Base-by-base conservation (phyloP, 2,888 invertebrate genomes). In the Belgica antarctica region DNA sequence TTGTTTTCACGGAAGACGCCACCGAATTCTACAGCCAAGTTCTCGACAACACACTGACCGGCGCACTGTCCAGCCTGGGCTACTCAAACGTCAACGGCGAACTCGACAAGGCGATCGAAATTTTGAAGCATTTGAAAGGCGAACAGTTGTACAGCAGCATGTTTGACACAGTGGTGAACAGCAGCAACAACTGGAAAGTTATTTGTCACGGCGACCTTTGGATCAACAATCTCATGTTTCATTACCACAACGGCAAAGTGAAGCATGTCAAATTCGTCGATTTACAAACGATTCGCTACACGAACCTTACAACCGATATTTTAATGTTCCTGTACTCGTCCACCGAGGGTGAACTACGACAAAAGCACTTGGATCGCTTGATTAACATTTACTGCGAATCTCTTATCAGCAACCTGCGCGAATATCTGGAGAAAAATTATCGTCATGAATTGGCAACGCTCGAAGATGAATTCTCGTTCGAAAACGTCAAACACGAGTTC, bases 151-250 rank as follows among this genome's bases (percentile, higher is more conserved):
- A 28, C 24, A 15, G 24, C 1, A 70, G 59, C n/a, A 70, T 70
- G 70, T 27, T 10, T 19, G 15, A 61, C 12, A 15, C 34, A 10
- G 46, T 70, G 2, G 19, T 15, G 5, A 41, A 46, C 12, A 61
- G 17, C 15, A 59, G 46, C 24, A 22, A 61, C 4, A 36, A 10
- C 12, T 46, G 62, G 62, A 70, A 46, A 61, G 77, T 80, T 1
- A 73, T 80, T 66, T 77, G 77, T 19, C 80, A 79, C 70, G 80
- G 80, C 1, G 80, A 80, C 71, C 71, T 79, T 57, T 79, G 79
- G 78, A 75, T 78, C 0, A 80, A 80, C 72, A 80, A 80, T 71
- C 75, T 80, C 1, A 78, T 80, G 79, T 80, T 80, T 63, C 73
- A 68, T 2, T 70, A 73, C 24, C 12, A 47, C 8, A 57, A 15